Evolutionary conservation across 2,888 invertebrate genomes (phyloP).

Genomic region (Camponotus fellah): DNA sequence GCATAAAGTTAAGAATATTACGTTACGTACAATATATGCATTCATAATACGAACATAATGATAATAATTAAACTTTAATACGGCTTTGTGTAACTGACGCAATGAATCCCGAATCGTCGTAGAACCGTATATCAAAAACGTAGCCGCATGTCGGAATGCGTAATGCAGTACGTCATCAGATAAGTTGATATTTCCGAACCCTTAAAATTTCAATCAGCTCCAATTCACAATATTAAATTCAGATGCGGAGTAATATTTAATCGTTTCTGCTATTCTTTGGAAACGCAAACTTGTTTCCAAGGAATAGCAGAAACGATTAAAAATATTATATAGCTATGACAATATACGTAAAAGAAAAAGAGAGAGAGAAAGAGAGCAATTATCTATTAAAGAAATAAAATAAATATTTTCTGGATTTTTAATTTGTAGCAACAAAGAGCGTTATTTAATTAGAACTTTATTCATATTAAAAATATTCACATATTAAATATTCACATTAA

Average conservation of each 20-base stretch:
- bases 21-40: constrained; percentile 20
- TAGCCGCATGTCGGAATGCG: constrained; percentile 45
- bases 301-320: not conserved
- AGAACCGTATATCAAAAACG: constrained; percentile 27
- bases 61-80: constrained; percentile 50
- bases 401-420: not conserved
- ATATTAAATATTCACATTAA: too few species aligned
- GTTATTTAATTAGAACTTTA: not conserved
- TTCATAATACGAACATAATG: constrained; percentile 34
- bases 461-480: not conserved
- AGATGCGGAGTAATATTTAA: not conserved
- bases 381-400: not conserved
- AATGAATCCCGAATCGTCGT: constrained; percentile 56
- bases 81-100: constrained; percentile 24
- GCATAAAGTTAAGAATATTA: constrained; percentile 50
- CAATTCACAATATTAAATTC: constrained; percentile 33
- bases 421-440: not conserved
- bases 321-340: not conserved
- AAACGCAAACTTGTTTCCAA: constrained; percentile 6
- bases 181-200: constrained; percentile 52
- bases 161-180: constrained; percentile 46
- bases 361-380: not conserved
- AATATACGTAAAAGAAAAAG: not conserved
- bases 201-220: constrained; percentile 68
- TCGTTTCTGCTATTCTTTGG: not conserved